These are phyloP conservation scores for Psammodynastes pulverulentus DNA, from an alignment of 2,113 vertebrate genomes.

Conservation along the genomic window DNA sequence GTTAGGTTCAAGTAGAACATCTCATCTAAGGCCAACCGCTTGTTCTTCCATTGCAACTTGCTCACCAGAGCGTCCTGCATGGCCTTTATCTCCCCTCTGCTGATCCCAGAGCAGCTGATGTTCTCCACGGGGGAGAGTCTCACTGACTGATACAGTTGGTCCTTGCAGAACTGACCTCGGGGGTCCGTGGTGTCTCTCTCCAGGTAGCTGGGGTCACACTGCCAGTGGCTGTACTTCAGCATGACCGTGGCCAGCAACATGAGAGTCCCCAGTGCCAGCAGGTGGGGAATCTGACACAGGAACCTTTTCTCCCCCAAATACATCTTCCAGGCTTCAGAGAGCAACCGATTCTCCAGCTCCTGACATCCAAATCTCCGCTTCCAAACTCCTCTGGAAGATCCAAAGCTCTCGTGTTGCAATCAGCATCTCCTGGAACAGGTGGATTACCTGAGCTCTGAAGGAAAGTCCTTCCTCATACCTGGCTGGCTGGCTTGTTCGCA, in stretches of 20 bases:
- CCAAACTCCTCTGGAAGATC: neutral
- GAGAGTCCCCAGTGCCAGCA: conserved; percentile 38
- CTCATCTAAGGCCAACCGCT: conserved; percentile 44
- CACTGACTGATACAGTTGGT: conserved; percentile 61
- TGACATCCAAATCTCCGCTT: neutral
- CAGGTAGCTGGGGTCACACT: conserved; percentile 20
- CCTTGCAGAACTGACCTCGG: conserved; percentile 30
- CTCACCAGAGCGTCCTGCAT: conserved; percentile 46
- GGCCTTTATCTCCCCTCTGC: conserved; percentile 63
- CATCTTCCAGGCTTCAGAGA: conserved; percentile 17
- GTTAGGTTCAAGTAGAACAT: conserved; percentile 74
- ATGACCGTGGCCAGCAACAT: conserved; percentile 41
- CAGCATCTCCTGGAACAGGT: neutral
- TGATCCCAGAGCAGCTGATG: conserved; percentile 72
- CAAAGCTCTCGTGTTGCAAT: neutral
- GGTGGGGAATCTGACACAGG: neutral
- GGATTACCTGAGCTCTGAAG: neutral
- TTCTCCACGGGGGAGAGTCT: conserved; percentile 40
- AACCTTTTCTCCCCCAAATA: neutral
- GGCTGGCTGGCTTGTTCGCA: neutral
- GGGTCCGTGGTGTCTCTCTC: conserved; percentile 7
- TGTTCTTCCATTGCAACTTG: conserved; percentile 54
- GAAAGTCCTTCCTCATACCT: neutral
- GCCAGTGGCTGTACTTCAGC: conserved; percentile 42
- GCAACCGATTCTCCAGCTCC: neutral